Conservation (phyloP, 2,888 invertebrate species). For the Ormyrus nitidulus region DNA sequence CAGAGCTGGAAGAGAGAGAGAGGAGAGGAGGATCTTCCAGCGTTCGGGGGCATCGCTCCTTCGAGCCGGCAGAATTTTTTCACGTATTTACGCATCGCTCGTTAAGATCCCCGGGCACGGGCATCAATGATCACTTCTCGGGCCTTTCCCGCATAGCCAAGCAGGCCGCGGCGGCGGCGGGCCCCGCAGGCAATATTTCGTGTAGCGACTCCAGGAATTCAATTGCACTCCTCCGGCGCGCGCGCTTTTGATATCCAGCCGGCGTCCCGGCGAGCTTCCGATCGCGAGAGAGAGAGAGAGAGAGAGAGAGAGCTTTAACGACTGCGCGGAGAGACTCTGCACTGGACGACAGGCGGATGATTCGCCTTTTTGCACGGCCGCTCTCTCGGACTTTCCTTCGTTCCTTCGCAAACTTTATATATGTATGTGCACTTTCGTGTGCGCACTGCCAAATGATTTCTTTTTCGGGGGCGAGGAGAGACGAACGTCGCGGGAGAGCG, state of each 20-base stretch:
- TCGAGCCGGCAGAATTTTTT: slow-evolving; percentile 42
- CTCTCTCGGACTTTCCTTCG: too few species aligned
- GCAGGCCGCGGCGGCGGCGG: not conserved
- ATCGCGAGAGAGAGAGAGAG: slow-evolving; percentile 1
- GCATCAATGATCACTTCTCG: slow-evolving; percentile 48
- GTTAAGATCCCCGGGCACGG: slow-evolving; percentile 48
- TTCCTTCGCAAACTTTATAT: too few species aligned
- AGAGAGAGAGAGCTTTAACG: not conserved
- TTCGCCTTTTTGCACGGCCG: not conserved
- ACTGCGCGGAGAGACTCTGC: not conserved
- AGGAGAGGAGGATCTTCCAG: not conserved
- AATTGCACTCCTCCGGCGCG: slow-evolving; percentile 22
- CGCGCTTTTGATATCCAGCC: slow-evolving; percentile 15
- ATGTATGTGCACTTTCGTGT: too few species aligned
- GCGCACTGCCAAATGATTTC: too few species aligned
- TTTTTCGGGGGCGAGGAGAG: too few species aligned
- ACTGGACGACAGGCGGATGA: not conserved
- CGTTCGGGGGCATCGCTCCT: not conserved
- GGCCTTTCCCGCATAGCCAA: slow-evolving; percentile 48
- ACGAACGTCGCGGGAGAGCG: too few species aligned
- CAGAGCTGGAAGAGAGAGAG: not conserved
- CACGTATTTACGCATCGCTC: slow-evolving; percentile 49
- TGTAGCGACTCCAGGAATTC: slow-evolving; percentile 15
- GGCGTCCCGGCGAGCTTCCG: slow-evolving; percentile 31
- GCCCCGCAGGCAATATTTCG: slow-evolving; percentile 34